Evolutionary conservation across 2,888 invertebrate species (phyloP).

Genomic region (Tipula helvola): DNA sequence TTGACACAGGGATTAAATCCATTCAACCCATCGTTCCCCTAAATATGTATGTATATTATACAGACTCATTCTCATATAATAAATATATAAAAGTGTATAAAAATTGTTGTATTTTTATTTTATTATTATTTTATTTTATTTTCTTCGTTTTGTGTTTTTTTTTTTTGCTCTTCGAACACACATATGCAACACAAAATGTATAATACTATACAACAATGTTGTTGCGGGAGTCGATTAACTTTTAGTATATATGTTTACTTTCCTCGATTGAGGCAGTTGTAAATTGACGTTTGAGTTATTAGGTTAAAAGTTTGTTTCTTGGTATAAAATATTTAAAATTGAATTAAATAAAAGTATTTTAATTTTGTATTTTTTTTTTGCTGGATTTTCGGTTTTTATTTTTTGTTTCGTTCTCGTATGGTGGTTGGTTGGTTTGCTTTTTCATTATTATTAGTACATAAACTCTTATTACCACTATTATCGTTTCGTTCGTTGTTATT

Average conservation of each 20-base stretch:
- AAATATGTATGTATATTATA: not conserved
- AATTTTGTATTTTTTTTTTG: not conserved
- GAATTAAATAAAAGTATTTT: not conserved
- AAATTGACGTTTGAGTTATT: slow-evolving; percentile 24
- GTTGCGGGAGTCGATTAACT: slow-evolving; percentile 23
- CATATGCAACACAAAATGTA: slow-evolving; percentile 8
- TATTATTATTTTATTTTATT: not conserved
- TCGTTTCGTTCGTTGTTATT: not conserved
- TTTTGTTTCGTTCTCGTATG: not conserved
- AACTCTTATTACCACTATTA: not conserved
- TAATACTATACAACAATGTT: slow-evolving; percentile 10
- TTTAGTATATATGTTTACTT: slow-evolving; percentile 21
- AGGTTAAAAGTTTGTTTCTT: slow-evolving; percentile 16
- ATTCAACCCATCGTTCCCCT: not conserved
- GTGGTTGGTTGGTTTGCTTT: not conserved
- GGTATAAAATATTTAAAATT: not conserved
- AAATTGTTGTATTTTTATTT: not conserved
- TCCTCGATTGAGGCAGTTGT: slow-evolving; percentile 22
- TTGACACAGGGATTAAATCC: not conserved
- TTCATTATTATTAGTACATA: not conserved
- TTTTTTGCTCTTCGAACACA: not conserved
- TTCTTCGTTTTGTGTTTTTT: not conserved
- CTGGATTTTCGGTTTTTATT: not conserved
- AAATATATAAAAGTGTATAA: not conserved
- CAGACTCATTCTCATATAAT: not conserved